Conservation (phyloP, 2,888 invertebrate genomes). For the Heliconius charithonia region DNA sequence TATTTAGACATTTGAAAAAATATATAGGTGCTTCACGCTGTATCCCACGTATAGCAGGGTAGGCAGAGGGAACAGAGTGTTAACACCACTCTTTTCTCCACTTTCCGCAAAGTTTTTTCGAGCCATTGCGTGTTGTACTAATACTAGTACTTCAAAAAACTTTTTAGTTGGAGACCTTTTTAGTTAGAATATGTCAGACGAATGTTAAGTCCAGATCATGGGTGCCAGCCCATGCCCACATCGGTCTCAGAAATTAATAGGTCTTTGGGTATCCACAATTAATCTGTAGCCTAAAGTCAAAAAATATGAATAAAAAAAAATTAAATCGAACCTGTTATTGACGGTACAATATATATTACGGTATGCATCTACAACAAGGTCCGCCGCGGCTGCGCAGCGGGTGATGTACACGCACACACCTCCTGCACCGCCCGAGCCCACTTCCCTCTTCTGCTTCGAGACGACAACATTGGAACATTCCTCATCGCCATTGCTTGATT, state of each 20-base stretch:
- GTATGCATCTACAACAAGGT: constrained; percentile 61
- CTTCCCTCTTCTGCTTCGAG: neutral
- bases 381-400: constrained; percentile 55
- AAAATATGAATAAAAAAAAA: neutral
- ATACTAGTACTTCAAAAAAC: too few species aligned
- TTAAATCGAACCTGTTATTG: constrained; percentile 61
- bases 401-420: constrained; percentile 73
- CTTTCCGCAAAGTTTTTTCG: too few species aligned
- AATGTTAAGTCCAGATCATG: too few species aligned
- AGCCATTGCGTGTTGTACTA: too few species aligned
- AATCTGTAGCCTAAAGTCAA: neutral
- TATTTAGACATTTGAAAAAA: neutral
- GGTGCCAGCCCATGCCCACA: neutral
- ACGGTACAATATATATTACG: constrained; percentile 63
- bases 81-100: too few species aligned
- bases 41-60: too few species aligned
- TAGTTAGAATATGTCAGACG: neutral
- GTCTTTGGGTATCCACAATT: too few species aligned
- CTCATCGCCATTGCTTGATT: constrained; percentile 13
- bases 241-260: neutral
- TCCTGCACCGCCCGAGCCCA: constrained; percentile 44
- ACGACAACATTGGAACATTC: constrained; percentile 2
- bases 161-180: neutral
- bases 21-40: neutral
- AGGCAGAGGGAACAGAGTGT: too few species aligned